phyloP scores from a whole-genome alignment of 2,797 vertebrate species.

The Danio albolineatus region DNA sequence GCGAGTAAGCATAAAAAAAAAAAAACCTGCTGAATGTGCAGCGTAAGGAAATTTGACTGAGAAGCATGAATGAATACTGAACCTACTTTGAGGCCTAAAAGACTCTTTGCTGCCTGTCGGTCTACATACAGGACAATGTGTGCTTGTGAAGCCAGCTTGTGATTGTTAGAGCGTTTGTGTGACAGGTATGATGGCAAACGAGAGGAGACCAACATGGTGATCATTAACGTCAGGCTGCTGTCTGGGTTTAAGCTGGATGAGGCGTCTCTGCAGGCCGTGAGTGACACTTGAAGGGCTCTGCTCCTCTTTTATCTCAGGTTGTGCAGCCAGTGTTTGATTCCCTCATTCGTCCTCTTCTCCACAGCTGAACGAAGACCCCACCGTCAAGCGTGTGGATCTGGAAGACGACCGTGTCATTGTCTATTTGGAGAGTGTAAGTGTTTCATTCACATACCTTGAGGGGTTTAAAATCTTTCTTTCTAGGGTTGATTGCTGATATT shows the following conservation, averaged over 20 bases:
- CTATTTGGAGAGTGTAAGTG: constrained; percentile 70
- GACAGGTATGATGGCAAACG: constrained; percentile 73
- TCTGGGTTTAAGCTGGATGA: constrained; percentile 72
- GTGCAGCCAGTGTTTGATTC: constrained; percentile 7
- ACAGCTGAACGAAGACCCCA: constrained; percentile 63
- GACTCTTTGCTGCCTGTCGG: neutral
- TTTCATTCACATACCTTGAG: neutral
- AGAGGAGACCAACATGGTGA: constrained; percentile 80
- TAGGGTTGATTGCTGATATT: neutral
- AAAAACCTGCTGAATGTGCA: neutral
- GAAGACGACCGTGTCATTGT: constrained; percentile 73
- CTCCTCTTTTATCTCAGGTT: constrained; percentile 37
- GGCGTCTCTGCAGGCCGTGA: constrained; percentile 67
- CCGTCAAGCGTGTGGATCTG: constrained; percentile 75
- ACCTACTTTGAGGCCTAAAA: neutral
- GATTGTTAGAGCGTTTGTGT: constrained; percentile 3
- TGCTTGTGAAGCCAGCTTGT: neutral
- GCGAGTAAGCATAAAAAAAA: too few species aligned
- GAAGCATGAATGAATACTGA: neutral
- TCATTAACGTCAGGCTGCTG: constrained; percentile 77
- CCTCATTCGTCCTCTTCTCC: neutral
- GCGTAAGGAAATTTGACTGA: neutral
- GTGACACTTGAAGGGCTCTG: constrained; percentile 40
- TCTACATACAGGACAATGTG: neutral
- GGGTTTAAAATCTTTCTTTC: neutral